Percentiles rank a stretch among this genome's conserved stretches.
Evolutionary conservation across 2,113 vertebrate species (phyloP).

Genomic region (Xenopus laevis): DNA sequence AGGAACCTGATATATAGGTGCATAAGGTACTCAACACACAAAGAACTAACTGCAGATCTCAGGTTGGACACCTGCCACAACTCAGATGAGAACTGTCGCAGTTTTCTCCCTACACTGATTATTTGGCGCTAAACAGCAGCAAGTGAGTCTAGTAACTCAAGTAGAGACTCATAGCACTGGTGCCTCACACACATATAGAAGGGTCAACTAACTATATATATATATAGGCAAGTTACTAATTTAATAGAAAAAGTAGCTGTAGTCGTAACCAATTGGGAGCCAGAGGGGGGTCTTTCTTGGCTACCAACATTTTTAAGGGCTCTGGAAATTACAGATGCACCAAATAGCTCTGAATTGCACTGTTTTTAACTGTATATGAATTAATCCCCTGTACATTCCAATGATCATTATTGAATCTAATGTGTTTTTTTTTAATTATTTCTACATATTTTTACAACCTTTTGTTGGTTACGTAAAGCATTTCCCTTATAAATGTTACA

Average conservation of each 20-base stretch:
- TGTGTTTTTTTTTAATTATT: conserved; percentile 54
- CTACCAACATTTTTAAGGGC: conserved; percentile 35
- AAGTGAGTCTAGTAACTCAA: not conserved
- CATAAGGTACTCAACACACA: conserved; percentile 39
- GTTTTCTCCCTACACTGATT: conserved; percentile 24
- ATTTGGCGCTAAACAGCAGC: conserved; percentile 36
- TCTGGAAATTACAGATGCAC: conserved; percentile 48
- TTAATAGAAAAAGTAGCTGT: not conserved
- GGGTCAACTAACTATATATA: not conserved
- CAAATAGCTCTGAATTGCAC: conserved; percentile 59
- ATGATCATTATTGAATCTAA: conserved; percentile 49
- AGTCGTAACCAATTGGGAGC: not conserved
- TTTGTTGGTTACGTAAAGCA: conserved; percentile 26
- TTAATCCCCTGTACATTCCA: conserved; percentile 35
- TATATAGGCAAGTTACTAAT: not conserved
- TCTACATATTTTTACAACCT: conserved; percentile 20
- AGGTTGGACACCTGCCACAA: conserved; percentile 55
- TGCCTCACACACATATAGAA: conserved; percentile 42
- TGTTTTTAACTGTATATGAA: conserved; percentile 52
- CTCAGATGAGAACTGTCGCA: conserved; percentile 40
- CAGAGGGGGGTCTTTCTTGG: not conserved
- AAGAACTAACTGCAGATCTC: conserved; percentile 37
- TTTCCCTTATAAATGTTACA: conserved; percentile 25
- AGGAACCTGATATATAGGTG: not conserved
- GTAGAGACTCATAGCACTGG: conserved; percentile 50